Base-by-base conservation (phyloP, 2,113 vertebrate genomes). In the Lynx canadensis region DNA sequence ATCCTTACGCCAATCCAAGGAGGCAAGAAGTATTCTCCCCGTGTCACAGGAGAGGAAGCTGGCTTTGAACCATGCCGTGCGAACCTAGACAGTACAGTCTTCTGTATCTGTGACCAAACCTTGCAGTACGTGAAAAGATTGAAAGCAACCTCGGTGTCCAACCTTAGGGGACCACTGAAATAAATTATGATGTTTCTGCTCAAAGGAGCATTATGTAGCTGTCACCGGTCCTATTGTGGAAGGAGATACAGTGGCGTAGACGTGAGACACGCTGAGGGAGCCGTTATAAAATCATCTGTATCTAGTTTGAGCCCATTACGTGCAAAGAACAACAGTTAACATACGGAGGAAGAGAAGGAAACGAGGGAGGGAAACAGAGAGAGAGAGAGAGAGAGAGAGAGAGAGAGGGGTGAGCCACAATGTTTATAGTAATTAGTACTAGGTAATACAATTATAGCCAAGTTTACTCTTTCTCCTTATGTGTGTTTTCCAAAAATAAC, bases 371-470 rank as follows among this genome's bases (percentile, higher is more conserved):
- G 10, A n/a, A 29, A 57, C 5, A 60, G 23, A 69, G 36, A 36
- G 7, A 38, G 8, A 38, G 8, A 3, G 4, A n/a, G 19, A 36
- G 9, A 4, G 5, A n/a, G 11, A 38, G 8, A 3, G 4, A n/a
- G 19, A 36, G 9, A 4, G 5, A n/a, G 11, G 41, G 9, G 16
- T 23, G 25, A 0, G 73, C 45, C 65, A 41, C 45, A 69, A 85
- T 38, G 21, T 60, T 78, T 41, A 38, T 0, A 41, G 15, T 69
- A 31, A 85, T 57, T 48, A 25, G 69, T 10, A 63, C 21, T 9
- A 57, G 12, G 12, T 9, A 33, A 45, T 9, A 60, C 18, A n/a
- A 69, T 2, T 10, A 31, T 0, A 76, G 55, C 27, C 5, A 36
- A 66, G 9, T 63, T 29, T 33, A 55, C 14, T 45, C n/a, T n/a